Percentiles rank a stretch among this genome's conserved stretches.
phyloP scores from a whole-genome alignment of 2,888 invertebrate genomes.

The Xestia xanthographa region DNA sequence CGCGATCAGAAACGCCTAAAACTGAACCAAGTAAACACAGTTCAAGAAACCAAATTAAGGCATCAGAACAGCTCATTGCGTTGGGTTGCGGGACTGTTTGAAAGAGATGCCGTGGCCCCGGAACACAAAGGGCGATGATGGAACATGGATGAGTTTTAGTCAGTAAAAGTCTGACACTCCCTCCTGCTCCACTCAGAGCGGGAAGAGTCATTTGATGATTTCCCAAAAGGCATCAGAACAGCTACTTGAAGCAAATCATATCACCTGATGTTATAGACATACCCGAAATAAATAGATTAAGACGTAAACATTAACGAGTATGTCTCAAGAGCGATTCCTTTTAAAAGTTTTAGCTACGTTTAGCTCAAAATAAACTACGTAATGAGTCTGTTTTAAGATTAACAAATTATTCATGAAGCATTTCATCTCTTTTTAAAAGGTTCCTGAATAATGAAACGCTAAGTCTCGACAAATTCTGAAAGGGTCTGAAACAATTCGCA shows the following conservation, averaged over 20 bases:
- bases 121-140: too few relatives aligned
- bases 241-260: not conserved
- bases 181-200: too few relatives aligned
- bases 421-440: conserved; percentile 37
- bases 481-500: conserved; percentile 38
- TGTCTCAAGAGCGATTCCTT: not conserved
- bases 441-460: conserved; percentile 39
- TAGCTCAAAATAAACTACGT: conserved; percentile 12
- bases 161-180: too few relatives aligned
- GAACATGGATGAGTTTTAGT: too few relatives aligned
- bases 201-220: too few relatives aligned
- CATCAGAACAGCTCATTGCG: not conserved
- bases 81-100: too few relatives aligned
- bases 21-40: not conserved
- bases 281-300: not conserved
- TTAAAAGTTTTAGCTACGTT: not conserved
- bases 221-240: not conserved
- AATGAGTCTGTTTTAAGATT: conserved; percentile 30
- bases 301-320: not conserved
- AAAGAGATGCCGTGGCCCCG: too few relatives aligned
- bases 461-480: conserved; percentile 41
- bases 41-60: too few relatives aligned
- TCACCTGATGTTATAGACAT: not conserved
- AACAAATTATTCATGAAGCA: conserved; percentile 43
- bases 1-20: not conserved